Percentiles rank a stretch among this genome's conserved stretches.
These are phyloP conservation scores for Oikopleura dioica DNA, from an alignment of 23 tunicate species.

Conservation along the genomic window DNA sequence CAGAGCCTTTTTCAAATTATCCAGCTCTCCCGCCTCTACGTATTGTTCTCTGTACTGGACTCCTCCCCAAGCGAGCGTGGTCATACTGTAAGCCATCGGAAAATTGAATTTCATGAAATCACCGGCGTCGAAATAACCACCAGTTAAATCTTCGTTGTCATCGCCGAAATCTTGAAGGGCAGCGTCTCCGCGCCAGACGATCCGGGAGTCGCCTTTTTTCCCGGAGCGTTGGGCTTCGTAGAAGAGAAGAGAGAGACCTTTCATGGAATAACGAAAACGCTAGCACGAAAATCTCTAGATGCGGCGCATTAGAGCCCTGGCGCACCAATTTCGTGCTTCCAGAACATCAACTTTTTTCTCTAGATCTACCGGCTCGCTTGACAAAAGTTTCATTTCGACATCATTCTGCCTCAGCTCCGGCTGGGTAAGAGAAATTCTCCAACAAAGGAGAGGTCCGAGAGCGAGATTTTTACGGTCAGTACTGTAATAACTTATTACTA, in stretches of 20 bases:
- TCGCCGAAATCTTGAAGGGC: constrained; percentile 32
- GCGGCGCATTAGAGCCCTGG: too few relatives aligned
- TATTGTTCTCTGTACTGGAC: constrained; percentile 30
- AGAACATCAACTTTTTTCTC: too few relatives aligned
- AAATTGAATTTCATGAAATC: constrained; percentile 74
- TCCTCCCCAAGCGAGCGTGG: constrained; percentile 67
- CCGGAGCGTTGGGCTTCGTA: constrained; percentile 87
- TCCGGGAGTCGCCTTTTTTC: constrained; percentile 32
- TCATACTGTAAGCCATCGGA: constrained; percentile 83
- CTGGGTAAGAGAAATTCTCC: too few relatives aligned
- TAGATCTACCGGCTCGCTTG: too few relatives aligned
- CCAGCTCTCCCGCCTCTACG: constrained; percentile 30
- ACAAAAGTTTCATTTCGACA: too few relatives aligned
- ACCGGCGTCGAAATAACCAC: constrained; percentile 70
- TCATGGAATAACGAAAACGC: too few relatives aligned
- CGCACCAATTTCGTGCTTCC: too few relatives aligned
- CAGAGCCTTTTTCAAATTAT: constrained; percentile 17
- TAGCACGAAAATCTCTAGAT: too few relatives aligned
- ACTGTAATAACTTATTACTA: too few relatives aligned
- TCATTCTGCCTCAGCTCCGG: too few relatives aligned
- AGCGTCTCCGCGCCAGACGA: constrained; percentile 46
- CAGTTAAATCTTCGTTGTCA: constrained; percentile 43
- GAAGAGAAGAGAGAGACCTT: constrained; percentile 44
- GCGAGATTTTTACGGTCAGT: too few relatives aligned
- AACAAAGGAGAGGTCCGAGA: too few relatives aligned